Conservation (phyloP, 1,140 invertebrate species). For the Marisa cornuarietis region DNA sequence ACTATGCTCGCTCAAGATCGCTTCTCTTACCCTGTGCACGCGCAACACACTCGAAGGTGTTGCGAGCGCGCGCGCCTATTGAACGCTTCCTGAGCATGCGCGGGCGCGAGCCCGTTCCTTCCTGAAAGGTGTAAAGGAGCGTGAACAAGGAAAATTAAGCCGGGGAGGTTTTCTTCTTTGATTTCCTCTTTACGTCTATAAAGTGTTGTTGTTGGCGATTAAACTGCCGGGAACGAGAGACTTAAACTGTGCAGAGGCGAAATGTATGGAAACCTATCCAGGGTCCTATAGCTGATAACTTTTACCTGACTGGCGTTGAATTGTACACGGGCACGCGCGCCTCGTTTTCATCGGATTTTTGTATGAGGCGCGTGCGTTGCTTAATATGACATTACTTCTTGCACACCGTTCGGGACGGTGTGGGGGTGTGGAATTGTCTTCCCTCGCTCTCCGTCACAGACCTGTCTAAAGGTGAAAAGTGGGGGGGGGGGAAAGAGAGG, state of each 20-base stretch:
- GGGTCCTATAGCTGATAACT: neutral
- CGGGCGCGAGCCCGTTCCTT: slow-evolving; percentile 7
- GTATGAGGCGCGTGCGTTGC: too few species aligned
- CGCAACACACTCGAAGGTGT: neutral
- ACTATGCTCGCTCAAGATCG: too few species aligned
- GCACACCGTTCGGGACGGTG: too few species aligned
- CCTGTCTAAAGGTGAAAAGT: too few species aligned
- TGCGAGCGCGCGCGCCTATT: neutral
- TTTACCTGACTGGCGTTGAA: too few species aligned
- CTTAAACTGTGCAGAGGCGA: slow-evolving; percentile 3
- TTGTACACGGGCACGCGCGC: too few species aligned
- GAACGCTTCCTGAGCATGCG: slow-evolving; percentile 12
- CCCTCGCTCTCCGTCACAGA: too few species aligned
- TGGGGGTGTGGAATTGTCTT: too few species aligned
- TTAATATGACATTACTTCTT: too few species aligned
- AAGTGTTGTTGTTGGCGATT: slow-evolving; percentile 17
- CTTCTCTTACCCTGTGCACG: neutral
- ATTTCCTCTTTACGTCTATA: slow-evolving; percentile 6
- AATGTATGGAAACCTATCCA: neutral
- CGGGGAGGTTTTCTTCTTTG: slow-evolving; percentile 3
- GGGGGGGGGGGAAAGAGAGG: too few species aligned
- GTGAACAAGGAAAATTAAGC: slow-evolving; percentile 20
- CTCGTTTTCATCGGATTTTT: too few species aligned
- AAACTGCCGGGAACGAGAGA: neutral
- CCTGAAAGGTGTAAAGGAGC: slow-evolving; percentile 17